phyloP scores from a whole-genome alignment of 2,797 vertebrate genomes.

The Chaetodon trifasciatus region DNA sequence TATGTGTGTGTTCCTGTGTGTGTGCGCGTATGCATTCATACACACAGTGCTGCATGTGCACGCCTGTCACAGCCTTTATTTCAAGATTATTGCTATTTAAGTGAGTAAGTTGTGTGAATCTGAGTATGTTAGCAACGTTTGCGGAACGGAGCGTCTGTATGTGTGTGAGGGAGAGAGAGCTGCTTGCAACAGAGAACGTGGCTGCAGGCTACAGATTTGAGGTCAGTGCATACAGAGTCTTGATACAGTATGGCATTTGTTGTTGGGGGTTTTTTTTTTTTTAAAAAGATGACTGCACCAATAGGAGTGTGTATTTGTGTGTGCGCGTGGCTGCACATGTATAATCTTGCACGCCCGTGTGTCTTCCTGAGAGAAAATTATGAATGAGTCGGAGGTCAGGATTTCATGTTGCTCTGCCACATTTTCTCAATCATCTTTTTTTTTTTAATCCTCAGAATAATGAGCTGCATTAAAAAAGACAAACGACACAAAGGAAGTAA shows the following conservation, averaged over 20 bases:
- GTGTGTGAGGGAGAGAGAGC: conserved; percentile 26
- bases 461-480: conserved; percentile 33
- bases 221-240: conserved; percentile 66
- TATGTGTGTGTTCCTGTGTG: conserved; percentile 23
- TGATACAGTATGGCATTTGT: conserved; percentile 58
- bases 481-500: conserved; percentile 6
- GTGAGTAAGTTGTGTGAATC: conserved; percentile 47
- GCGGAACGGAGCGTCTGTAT: conserved; percentile 23
- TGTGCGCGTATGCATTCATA: conserved; percentile 33
- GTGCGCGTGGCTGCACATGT: conserved; percentile 1
- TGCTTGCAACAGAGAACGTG: conserved; percentile 52
- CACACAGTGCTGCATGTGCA: conserved; percentile 26
- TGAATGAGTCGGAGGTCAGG: conserved; percentile 42
- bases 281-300: conserved; percentile 33
- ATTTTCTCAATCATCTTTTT: conserved; percentile 17
- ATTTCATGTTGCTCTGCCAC: conserved; percentile 32
- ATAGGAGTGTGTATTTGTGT: conserved; percentile 10
- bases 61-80: conserved; percentile 46
- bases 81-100: conserved; percentile 47
- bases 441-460: conserved; percentile 27
- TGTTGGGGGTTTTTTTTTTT: conserved; percentile 4
- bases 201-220: conserved; percentile 73
- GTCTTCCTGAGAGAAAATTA: conserved; percentile 27
- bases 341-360: conserved; percentile 12
- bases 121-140: conserved; percentile 39